Evolutionary conservation across 37 sponge, comb jelly and placozoan species (phyloP).

Genomic region (Lycopodina hypogea): DNA sequence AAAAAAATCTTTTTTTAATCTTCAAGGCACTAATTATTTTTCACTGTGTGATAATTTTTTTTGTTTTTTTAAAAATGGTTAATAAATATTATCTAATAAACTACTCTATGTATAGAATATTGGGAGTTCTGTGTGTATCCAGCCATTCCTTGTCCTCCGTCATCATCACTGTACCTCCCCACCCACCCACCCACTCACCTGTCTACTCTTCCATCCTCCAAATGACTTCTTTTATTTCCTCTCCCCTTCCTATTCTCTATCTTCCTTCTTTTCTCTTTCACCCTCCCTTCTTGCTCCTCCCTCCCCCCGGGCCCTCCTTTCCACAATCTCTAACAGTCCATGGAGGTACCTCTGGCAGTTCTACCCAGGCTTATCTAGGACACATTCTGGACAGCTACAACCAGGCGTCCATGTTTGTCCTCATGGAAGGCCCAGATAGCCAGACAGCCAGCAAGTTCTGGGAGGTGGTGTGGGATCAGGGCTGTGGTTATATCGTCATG

Average conservation of each 20-base stretch:
- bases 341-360: constrained; percentile 2
- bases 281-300: background rate
- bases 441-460: constrained; percentile 27
- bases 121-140: too few relatives aligned
- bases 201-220: background rate
- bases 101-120: too few relatives aligned
- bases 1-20: too few relatives aligned
- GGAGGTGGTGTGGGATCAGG: constrained; percentile 54
- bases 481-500: constrained; percentile 33
- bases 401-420: constrained; percentile 7
- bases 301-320: background rate
- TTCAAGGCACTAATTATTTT: too few relatives aligned
- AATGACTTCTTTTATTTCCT: too few relatives aligned
- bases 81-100: too few relatives aligned
- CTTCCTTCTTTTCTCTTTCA: background rate
- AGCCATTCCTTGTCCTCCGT: background rate
- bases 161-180: background rate
- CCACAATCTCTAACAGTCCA: background rate
- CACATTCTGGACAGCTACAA: constrained; percentile 43
- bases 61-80: too few relatives aligned
- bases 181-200: background rate
- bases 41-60: too few relatives aligned
- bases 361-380: background rate
- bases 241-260: background rate
- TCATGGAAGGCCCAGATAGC: constrained; percentile 38